These are phyloP conservation scores for Malacosoma neustria DNA, from an alignment of 2,888 invertebrate genomes.

Conservation along the genomic window DNA sequence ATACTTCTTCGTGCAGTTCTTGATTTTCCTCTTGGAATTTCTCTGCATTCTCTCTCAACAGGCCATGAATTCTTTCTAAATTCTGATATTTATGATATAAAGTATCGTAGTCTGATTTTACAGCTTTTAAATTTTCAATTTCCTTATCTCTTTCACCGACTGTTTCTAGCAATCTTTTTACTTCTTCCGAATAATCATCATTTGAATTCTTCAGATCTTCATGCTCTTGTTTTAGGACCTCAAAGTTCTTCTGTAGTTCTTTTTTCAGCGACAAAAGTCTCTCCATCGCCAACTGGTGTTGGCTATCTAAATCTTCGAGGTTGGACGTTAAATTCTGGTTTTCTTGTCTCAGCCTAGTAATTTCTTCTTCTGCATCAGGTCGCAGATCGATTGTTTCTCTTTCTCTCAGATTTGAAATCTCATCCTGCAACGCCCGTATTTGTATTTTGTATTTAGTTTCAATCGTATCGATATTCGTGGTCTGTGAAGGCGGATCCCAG, in stretches of 20 bases:
- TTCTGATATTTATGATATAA: constrained; percentile 63
- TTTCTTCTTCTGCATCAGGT: constrained; percentile 45
- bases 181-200: constrained; percentile 56
- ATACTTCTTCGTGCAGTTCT: constrained; percentile 67
- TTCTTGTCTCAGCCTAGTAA: constrained; percentile 69
- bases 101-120: constrained; percentile 49
- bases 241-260: constrained; percentile 69
- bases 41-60: constrained; percentile 61
- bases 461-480: constrained; percentile 22
- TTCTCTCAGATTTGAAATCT: constrained; percentile 54
- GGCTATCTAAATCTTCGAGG: constrained; percentile 82
- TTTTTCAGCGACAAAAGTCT: constrained; percentile 69
- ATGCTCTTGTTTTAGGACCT: constrained; percentile 59
- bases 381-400: constrained; percentile 32
- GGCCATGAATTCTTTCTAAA: constrained; percentile 55
- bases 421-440: constrained; percentile 49
- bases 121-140: constrained; percentile 30
- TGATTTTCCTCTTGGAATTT: constrained; percentile 71
- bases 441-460: constrained; percentile 45
- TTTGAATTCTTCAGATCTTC: constrained; percentile 59
- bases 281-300: constrained; percentile 82
- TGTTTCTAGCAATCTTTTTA: constrained; percentile 48
- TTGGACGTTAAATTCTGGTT: constrained; percentile 72
- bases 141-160: constrained; percentile 62
- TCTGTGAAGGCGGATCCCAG: constrained; percentile 62